Evolutionary conservation across 2,888 invertebrate species (phyloP).

Genomic region (Agelastica alni): DNA sequence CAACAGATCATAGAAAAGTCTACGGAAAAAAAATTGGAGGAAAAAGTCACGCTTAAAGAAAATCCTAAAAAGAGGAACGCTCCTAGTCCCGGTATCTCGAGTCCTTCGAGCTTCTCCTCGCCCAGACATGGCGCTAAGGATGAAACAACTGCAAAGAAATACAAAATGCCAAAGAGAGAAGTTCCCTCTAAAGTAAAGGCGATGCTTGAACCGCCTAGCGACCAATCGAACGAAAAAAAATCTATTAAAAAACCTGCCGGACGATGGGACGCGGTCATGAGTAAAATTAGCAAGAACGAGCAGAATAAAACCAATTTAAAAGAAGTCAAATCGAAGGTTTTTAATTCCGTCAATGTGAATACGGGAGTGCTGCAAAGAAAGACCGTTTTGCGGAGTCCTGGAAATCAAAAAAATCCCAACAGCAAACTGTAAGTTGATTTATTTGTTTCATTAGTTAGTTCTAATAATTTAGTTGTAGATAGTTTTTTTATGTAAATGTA

Average conservation of each 20-base stretch:
- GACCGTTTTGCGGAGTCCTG: conserved; percentile 32
- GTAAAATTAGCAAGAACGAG: conserved; percentile 76
- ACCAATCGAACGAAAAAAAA: conserved; percentile 56
- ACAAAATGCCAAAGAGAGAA: conserved; percentile 78
- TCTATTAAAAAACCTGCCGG: conserved; percentile 62
- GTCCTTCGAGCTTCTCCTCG: conserved; percentile 48
- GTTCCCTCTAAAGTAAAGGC: conserved; percentile 77
- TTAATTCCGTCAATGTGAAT: conserved; percentile 40
- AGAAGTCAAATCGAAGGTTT: conserved; percentile 84
- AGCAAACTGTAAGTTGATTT: conserved; percentile 52
- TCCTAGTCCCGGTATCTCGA: conserved; percentile 48
- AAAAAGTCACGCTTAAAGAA: conserved; percentile 27
- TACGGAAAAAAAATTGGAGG: conserved; percentile 30
- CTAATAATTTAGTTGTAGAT: too few relatives aligned
- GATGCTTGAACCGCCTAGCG: conserved; percentile 66
- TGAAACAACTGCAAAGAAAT: conserved; percentile 66
- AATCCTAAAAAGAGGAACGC: conserved; percentile 48
- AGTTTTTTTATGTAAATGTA: too few relatives aligned
- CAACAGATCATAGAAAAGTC: conserved; percentile 39
- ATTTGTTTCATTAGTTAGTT: too few relatives aligned
- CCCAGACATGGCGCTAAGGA: conserved; percentile 51
- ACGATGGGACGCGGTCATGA: conserved; percentile 84
- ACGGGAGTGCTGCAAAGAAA: conserved; percentile 20
- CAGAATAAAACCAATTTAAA: conserved; percentile 74
- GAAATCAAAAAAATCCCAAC: conserved; percentile 43